These are phyloP conservation scores for Netelia inedita DNA, from an alignment of 2,888 invertebrate genomes.

Conservation along the genomic window DNA sequence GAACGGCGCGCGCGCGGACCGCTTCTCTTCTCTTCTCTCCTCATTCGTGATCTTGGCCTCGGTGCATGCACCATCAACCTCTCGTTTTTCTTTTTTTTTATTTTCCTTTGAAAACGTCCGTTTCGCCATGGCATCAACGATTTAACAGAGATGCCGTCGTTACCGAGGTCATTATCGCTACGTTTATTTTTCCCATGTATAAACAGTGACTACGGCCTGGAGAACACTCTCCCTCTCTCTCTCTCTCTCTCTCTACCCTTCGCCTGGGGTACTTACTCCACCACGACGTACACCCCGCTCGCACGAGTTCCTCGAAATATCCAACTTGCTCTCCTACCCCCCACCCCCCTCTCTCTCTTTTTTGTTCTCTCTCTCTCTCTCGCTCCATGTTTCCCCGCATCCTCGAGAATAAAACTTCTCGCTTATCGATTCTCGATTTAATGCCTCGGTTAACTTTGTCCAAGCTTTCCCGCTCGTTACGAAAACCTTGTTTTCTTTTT, in stretches of 20 bases:
- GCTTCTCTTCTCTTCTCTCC: not conserved
- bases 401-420: not conserved
- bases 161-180: slow-evolving; percentile 56
- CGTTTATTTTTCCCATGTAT: slow-evolving; percentile 49
- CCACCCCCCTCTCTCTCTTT: not conserved
- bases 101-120: slow-evolving; percentile 41
- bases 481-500: no score
- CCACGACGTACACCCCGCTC: slow-evolving; percentile 10
- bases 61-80: not conserved
- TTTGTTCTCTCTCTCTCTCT: not conserved
- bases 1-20: slow-evolving; percentile 20
- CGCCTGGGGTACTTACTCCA: slow-evolving; percentile 14
- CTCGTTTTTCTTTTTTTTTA: slow-evolving; percentile 5
- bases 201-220: slow-evolving; percentile 7
- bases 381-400: not conserved
- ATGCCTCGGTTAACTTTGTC: not conserved
- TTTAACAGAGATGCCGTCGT: slow-evolving; percentile 53
- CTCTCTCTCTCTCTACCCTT: not conserved
- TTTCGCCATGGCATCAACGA: slow-evolving; percentile 39
- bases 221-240: not conserved
- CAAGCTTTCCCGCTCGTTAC: no score
- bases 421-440: not conserved
- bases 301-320: slow-evolving; percentile 37
- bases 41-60: slow-evolving; percentile 20
- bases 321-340: slow-evolving; percentile 2